Percentiles rank a stretch among this genome's conserved stretches.
phyloP scores from a whole-genome alignment of 2,888 invertebrate species.

The Volucella inanis region DNA sequence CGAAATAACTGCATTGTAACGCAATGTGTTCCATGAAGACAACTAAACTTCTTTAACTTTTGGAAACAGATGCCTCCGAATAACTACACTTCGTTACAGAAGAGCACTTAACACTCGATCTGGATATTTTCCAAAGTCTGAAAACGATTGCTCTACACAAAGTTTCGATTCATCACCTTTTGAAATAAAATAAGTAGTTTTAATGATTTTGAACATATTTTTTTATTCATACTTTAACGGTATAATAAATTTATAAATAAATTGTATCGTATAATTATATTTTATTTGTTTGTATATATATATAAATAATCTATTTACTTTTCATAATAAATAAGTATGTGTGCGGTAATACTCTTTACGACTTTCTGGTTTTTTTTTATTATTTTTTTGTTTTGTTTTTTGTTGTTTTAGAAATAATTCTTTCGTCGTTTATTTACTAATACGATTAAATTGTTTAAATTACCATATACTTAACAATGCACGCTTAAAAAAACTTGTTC shows the following conservation, averaged over 20 bases:
- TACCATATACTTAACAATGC: conserved; percentile 49
- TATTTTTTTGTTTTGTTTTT: background rate
- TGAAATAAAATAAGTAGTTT: background rate
- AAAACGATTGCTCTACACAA: too few species aligned
- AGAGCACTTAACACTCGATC: too few species aligned
- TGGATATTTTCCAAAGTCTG: too few species aligned
- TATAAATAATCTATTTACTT: conserved; percentile 65
- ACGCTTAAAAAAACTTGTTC: conserved; percentile 35
- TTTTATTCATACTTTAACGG: conserved; percentile 71
- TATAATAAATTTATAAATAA: conserved; percentile 75
- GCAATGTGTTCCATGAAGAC: too few species aligned
- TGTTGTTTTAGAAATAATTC: conserved; percentile 15
- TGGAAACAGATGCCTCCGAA: too few species aligned
- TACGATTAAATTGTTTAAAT: conserved; percentile 41
- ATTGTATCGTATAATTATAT: conserved; percentile 71
- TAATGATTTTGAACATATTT: conserved; percentile 64
- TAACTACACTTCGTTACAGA: too few species aligned
- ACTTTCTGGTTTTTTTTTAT: conserved; percentile 19
- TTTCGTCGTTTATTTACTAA: conserved; percentile 26
- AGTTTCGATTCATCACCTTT: too few species aligned
- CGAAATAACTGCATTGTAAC: too few species aligned
- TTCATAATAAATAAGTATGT: conserved; percentile 56
- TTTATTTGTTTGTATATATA: conserved; percentile 69
- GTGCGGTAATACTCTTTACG: conserved; percentile 67
- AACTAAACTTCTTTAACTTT: too few species aligned